Base-by-base conservation (phyloP, 2,113 vertebrate genomes). In the Cromileptes altivelis region DNA sequence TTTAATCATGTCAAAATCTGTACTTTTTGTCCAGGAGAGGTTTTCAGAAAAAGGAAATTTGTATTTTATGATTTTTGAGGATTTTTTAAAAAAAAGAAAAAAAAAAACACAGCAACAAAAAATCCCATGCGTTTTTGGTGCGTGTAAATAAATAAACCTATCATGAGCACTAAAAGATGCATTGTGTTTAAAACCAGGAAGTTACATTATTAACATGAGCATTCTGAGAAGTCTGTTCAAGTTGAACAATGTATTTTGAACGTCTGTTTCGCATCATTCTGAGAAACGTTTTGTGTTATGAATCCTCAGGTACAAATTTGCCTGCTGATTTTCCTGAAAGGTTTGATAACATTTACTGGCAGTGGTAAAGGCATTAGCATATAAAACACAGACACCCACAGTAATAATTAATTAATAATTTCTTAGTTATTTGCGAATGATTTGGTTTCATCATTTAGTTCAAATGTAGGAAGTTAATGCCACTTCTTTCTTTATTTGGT, bases 101-200 rank as follows among this genome's bases (percentile, higher is more conserved):
- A 4, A 30, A 30, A 30, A 30, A 30, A 30, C 30, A 30, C 30
- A 30, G 1, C 27, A 37, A 37, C 33, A 37, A 10, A 62, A 18
- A 19, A n/a, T 37, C 30, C 30, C 30, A 58, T 18, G 3, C 1
- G 25, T 62, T 57, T 79, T 76, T 81, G 25, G 6, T 68, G 33
- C 25, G 27, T 78, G 67, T 79, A 83, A 89, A 87, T 81, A 33
- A 90, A 84, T 1, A 37, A 84, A 87, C 10, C 23, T n/a, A 65
- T 56, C 60, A 69, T 45, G 56, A 84, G 30, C 1, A 9, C 21
- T 49, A n/a, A 52, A 61, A 60, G 25, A 64, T 19, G 2, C 6
- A 12, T 52, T 2, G 13, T 80, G 37, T 82, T 62, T 53, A 0
- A 40, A 60, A 12, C 45, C 49, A n/a, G 47, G 63, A 80, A 56